These are phyloP conservation scores for Dyspetes luteomarginatus DNA, from an alignment of 2,888 invertebrate genomes.

Conservation along the genomic window DNA sequence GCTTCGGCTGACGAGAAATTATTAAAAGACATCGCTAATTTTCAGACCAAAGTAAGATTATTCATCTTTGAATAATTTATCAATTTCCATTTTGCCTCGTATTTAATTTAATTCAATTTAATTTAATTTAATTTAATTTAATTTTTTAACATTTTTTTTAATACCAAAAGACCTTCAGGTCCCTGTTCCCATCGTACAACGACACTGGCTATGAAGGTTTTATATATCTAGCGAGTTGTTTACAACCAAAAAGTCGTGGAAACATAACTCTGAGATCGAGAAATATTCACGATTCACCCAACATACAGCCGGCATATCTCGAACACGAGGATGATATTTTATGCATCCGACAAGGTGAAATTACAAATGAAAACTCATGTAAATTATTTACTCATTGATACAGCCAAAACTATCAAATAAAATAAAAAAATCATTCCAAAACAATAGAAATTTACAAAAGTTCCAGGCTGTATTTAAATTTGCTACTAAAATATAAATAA, in stretches of 20 bases:
- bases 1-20: slow-evolving; percentile 88
- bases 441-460: no score
- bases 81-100: not conserved
- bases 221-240: slow-evolving; percentile 87
- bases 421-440: no score
- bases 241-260: slow-evolving; percentile 90
- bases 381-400: no score
- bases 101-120: no score
- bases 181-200: slow-evolving; percentile 88
- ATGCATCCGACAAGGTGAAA: slow-evolving; percentile 88
- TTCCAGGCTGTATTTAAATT: no score
- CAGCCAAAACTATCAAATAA: no score
- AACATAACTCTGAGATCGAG: slow-evolving; percentile 85
- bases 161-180: slow-evolving; percentile 85
- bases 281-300: slow-evolving; percentile 86
- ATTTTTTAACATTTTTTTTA: slow-evolving; percentile 15
- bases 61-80: not conserved
- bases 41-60: slow-evolving; percentile 85
- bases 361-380: no score
- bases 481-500: no score
- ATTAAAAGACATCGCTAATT: slow-evolving; percentile 88
- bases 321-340: slow-evolving; percentile 86
- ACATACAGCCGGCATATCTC: slow-evolving; percentile 91
- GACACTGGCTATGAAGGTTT: slow-evolving; percentile 88
- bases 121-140: no score